These are phyloP conservation scores for Homarus gammarus DNA, from an alignment of 2,888 invertebrate species.

Conservation along the genomic window DNA sequence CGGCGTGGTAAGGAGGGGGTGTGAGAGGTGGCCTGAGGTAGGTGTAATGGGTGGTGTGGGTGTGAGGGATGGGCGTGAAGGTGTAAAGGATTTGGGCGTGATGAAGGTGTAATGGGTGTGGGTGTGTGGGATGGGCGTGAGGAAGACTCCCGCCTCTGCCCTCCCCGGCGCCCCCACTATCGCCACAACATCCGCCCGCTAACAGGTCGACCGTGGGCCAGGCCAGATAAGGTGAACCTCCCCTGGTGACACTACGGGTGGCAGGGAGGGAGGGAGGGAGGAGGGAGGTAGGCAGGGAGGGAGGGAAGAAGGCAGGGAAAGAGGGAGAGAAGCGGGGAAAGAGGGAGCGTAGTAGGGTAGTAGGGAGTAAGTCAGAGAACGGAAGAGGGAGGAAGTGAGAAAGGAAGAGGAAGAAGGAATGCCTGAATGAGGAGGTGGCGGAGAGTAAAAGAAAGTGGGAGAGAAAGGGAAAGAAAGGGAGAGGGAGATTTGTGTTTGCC, in stretches of 20 bases:
- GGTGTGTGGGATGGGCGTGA: not conserved
- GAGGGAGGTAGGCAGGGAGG: not conserved
- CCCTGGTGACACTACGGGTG: constrained; percentile 4
- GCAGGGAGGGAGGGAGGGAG: not conserved
- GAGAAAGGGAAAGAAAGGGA: not conserved
- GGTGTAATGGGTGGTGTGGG: not conserved
- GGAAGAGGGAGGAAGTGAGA: not conserved
- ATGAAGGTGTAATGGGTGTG: not conserved
- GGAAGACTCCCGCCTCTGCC: not conserved
- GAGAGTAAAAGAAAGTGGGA: not conserved
- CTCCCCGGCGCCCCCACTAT: not conserved
- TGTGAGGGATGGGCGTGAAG: not conserved
- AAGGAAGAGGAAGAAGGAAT: not conserved
- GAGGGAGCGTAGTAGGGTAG: not conserved
- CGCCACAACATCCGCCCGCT: constrained; percentile 4
- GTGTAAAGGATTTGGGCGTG: not conserved
- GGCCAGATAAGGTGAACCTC: constrained; percentile 1
- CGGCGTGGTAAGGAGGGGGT: no score
- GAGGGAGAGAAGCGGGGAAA: not conserved
- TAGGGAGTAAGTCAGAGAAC: not conserved
- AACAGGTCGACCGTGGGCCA: constrained; percentile 7
- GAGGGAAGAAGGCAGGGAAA: not conserved
- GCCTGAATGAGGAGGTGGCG: no score
- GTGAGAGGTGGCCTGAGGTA: no score
- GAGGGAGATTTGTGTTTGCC: no score